phyloP scores from a whole-genome alignment of 2,888 invertebrate genomes.

The Polymixis flavicincta region DNA sequence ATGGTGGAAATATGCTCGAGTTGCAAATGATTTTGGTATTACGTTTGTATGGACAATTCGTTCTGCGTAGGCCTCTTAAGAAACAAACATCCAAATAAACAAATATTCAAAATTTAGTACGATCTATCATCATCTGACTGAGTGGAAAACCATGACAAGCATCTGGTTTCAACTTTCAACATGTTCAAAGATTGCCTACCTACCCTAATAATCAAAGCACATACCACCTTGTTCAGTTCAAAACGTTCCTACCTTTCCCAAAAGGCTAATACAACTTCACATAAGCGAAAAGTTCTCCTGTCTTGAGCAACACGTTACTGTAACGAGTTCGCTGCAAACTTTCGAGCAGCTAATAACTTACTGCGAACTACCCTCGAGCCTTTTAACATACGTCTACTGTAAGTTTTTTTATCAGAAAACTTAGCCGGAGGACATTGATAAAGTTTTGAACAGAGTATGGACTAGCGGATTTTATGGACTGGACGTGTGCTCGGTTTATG shows the following conservation, averaged over 20 bases:
- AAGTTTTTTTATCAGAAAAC: constrained; percentile 51
- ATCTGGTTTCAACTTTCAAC: background rate
- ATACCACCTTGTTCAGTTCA: background rate
- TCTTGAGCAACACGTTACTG: constrained; percentile 44
- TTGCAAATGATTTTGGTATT: no score
- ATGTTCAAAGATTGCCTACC: background rate
- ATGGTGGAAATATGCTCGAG: no score
- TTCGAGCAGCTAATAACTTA: constrained; percentile 56
- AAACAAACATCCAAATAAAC: no score
- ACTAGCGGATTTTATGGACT: background rate
- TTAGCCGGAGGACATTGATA: constrained; percentile 39
- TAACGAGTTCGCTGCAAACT: constrained; percentile 47
- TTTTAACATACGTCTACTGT: constrained; percentile 42
- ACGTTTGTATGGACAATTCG: no score
- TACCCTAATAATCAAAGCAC: constrained; percentile 1
- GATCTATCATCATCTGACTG: background rate
- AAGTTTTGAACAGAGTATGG: constrained; percentile 36
- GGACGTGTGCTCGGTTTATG: background rate
- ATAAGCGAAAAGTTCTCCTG: constrained; percentile 40
- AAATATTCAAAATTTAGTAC: no score
- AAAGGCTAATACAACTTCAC: constrained; percentile 31
- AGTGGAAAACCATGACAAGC: background rate
- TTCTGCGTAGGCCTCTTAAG: no score
- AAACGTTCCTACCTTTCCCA: constrained; percentile 2
- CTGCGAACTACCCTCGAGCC: constrained; percentile 40